phyloP scores from a whole-genome alignment of 2,888 invertebrate genomes.

The Drosophila nigricruria region DNA sequence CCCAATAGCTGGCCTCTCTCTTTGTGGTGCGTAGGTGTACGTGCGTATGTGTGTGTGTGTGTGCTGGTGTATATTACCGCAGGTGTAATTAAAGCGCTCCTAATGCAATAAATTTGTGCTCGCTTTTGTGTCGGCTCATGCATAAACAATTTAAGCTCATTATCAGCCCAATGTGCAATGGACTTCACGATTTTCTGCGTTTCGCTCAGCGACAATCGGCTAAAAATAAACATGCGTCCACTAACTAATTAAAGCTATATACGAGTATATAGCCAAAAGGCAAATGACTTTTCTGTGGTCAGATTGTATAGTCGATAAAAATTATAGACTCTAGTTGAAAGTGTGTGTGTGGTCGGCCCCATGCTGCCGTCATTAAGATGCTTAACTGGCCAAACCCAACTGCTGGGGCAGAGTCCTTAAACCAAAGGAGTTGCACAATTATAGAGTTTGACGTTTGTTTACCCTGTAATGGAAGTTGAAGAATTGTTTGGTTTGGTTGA shows the following conservation, averaged over 20 bases:
- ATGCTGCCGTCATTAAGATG: slow-evolving; percentile 50
- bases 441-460: not conserved
- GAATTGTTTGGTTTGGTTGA: too few relatives aligned
- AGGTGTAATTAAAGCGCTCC: slow-evolving; percentile 76
- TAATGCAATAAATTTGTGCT: slow-evolving; percentile 72
- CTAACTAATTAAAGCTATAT: slow-evolving; percentile 61
- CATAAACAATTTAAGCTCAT: slow-evolving; percentile 69
- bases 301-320: slow-evolving; percentile 74
- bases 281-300: slow-evolving; percentile 52
- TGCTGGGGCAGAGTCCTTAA: slow-evolving; percentile 4
- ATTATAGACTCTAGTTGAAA: slow-evolving; percentile 71
- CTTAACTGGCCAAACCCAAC: slow-evolving; percentile 43
- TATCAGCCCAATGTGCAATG: slow-evolving; percentile 56
- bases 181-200: slow-evolving; percentile 13
- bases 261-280: slow-evolving; percentile 24
- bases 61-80: slow-evolving; percentile 49
- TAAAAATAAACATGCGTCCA: slow-evolving; percentile 11
- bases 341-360: slow-evolving; percentile 38
- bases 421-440: not conserved
- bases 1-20: slow-evolving; percentile 4
- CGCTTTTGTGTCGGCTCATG: slow-evolving; percentile 39
- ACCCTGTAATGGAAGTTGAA: not conserved
- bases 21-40: slow-evolving; percentile 11
- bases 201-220: slow-evolving; percentile 9
- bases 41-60: slow-evolving; percentile 6